These are phyloP conservation scores for Elysia crispata DNA, from an alignment of 2,888 invertebrate genomes.

Conservation along the genomic window DNA sequence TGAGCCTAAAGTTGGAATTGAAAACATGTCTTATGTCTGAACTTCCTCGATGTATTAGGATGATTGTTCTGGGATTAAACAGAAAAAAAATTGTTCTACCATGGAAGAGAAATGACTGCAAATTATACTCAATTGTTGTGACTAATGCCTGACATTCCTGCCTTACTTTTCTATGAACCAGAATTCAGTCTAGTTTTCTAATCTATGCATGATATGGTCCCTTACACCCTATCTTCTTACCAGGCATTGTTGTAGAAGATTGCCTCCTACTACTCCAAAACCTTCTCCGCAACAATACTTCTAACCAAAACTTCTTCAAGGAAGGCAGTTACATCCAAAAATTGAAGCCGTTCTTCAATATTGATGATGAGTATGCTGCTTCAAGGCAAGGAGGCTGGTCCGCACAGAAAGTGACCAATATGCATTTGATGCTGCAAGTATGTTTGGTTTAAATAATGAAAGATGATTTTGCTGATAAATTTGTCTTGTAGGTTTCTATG, in stretches of 20 bases:
- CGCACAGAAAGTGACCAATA: constrained; percentile 95
- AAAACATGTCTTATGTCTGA: no score
- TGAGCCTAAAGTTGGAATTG: no score
- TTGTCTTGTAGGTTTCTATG: no score
- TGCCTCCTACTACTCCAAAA: constrained; percentile 95
- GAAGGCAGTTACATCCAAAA: constrained; percentile 97
- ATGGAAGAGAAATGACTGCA: no score
- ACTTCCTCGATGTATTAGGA: no score
- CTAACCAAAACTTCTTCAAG: constrained; percentile 98
- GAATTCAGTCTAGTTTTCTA: background rate
- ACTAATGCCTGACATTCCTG: no score
- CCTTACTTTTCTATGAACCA: background rate
- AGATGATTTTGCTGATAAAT: no score
- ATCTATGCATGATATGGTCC: no score
- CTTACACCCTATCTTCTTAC: background rate
- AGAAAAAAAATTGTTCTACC: no score
- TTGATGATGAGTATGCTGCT: constrained; percentile 59
- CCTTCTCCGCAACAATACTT: constrained; percentile 94
- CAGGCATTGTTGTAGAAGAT: constrained; percentile 95
- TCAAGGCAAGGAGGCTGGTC: constrained; percentile 84
- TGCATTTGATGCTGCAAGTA: constrained; percentile 93
- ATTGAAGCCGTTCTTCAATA: constrained; percentile 89
- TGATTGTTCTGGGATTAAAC: no score
- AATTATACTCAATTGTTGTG: no score
- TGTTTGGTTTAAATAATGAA: background rate